Percentiles rank a stretch among this genome's conserved stretches.
phyloP scores from a whole-genome alignment of 2,113 vertebrate species.

The Vicugna pacos region DNA sequence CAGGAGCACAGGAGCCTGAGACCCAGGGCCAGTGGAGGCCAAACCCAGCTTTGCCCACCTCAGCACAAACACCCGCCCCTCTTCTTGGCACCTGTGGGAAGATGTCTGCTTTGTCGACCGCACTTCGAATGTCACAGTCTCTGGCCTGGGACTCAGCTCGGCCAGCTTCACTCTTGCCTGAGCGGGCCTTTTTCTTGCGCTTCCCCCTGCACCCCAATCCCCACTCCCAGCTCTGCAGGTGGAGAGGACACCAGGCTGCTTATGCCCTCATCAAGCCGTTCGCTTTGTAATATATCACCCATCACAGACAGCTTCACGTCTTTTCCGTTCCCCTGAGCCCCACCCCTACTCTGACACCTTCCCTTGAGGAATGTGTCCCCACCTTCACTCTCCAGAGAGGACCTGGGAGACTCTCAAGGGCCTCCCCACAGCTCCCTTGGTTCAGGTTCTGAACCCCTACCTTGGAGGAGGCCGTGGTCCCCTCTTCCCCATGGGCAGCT shows the following conservation, averaged over 20 bases:
- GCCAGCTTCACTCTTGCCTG: neutral
- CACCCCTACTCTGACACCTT: neutral
- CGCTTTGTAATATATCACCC: neutral
- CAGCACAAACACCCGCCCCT: neutral
- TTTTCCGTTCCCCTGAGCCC: neutral
- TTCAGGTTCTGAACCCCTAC: neutral
- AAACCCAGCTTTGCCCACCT: neutral
- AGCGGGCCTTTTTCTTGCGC: neutral
- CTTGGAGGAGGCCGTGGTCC: neutral
- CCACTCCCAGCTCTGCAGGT: neutral
- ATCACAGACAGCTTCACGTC: neutral
- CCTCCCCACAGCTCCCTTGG: neutral
- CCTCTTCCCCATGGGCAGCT: accelerated
- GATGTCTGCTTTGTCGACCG: neutral
- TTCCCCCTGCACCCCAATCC: neutral
- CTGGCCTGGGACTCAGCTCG: neutral
- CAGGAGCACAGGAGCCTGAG: neutral
- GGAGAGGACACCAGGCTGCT: neutral
- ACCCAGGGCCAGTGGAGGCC: neutral
- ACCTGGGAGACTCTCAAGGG: accelerated
- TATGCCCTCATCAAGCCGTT: neutral
- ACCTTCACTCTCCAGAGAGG: neutral
- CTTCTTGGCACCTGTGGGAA: neutral
- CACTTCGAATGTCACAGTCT: neutral
- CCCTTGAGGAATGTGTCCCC: too few species aligned